Evolutionary conservation across 1,140 invertebrate genomes (phyloP).

Genomic region (honey bee (Apis mellifera)): Amel_HAv3.1 CM009945.2:8749001-8749500

Average conservation of each 20-base stretch:
- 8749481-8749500: too few relatives aligned
- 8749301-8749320: conserved; percentile 44
- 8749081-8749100: conserved; percentile 1
- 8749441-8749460: too few relatives aligned
- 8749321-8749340: conserved; percentile 30
- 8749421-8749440: too few relatives aligned
- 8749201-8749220: conserved; percentile 64
- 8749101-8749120: conserved; percentile 11
- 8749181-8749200: conserved; percentile 62
- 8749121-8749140: too few relatives aligned
- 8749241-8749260: conserved; percentile 55
- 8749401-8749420: too few relatives aligned
- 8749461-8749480: too few relatives aligned
- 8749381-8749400: too few relatives aligned
- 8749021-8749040: conserved; percentile 65
- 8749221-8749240: conserved; percentile 44
- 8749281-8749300: conserved; percentile 39
- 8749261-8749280: conserved; percentile 7
- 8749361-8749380: too few relatives aligned
- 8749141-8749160: neutral
- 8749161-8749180: conserved; percentile 36
- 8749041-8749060: conserved; percentile 50
- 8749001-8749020: conserved; percentile 65
- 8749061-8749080: conserved; percentile 31
- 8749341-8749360: conserved; percentile 44